These are phyloP conservation scores for Diplolepis rosae DNA, from an alignment of 2,888 invertebrate genomes.

Conservation along the genomic window DNA sequence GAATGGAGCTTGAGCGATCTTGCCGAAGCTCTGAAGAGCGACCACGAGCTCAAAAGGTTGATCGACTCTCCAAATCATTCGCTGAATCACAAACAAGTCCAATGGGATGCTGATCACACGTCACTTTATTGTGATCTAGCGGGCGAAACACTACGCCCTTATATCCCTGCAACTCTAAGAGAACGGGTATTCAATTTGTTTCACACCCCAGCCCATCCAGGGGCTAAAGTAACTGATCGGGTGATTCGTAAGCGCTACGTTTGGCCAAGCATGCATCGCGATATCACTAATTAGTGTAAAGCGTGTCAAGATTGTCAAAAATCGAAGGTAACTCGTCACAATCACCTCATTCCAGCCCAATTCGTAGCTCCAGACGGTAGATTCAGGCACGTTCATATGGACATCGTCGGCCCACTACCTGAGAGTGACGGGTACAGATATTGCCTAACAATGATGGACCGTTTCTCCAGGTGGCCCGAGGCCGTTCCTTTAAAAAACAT, in stretches of 20 bases:
- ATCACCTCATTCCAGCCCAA: not conserved
- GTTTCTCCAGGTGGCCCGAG: conserved; percentile 54
- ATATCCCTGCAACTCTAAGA: too few relatives aligned
- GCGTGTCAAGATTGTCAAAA: not conserved
- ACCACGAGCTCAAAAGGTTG: too few relatives aligned
- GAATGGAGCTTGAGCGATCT: too few relatives aligned
- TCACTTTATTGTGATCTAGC: too few relatives aligned
- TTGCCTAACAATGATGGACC: conserved; percentile 63
- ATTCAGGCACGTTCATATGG: conserved; percentile 64
- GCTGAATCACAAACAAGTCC: too few relatives aligned
- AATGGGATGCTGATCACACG: too few relatives aligned
- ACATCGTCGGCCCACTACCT: conserved; percentile 55
- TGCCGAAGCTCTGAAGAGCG: too few relatives aligned
- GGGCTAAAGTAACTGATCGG: not conserved
- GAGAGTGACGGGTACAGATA: conserved; percentile 49
- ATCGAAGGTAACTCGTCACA: not conserved
- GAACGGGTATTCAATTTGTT: not conserved
- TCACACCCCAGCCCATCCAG: not conserved
- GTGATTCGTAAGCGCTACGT: not conserved
- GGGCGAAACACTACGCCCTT: too few relatives aligned
- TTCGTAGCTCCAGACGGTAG: not conserved
- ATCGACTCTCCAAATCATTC: too few relatives aligned
- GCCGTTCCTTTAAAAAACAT: conserved; percentile 33
- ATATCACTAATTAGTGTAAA: too few relatives aligned
- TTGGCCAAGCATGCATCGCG: not conserved